phyloP scores from a whole-genome alignment of 2,888 invertebrate genomes.

The Limulus polyphemus region DNA sequence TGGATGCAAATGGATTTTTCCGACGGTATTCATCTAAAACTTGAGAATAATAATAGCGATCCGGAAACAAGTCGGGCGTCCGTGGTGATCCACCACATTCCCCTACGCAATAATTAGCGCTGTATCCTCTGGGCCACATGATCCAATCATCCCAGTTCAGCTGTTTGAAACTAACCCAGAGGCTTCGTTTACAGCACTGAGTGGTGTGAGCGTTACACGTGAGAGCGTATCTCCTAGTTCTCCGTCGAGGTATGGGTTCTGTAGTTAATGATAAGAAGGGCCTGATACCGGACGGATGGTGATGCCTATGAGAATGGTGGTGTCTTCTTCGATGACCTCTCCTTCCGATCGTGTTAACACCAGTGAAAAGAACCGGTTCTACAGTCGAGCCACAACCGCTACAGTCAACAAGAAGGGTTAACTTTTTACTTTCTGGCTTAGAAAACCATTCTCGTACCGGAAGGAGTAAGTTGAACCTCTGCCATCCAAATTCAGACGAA shows the following conservation, averaged over 20 bases:
- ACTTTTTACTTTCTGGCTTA: conserved; percentile 39
- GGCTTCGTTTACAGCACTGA: conserved; percentile 76
- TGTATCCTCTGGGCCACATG: conserved; percentile 76
- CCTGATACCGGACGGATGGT: conserved; percentile 43
- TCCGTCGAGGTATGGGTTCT: conserved; percentile 47
- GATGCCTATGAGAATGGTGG: conserved; percentile 8
- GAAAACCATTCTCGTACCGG: conserved; percentile 59
- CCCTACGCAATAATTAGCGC: conserved; percentile 85
- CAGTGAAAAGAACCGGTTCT: conserved; percentile 28
- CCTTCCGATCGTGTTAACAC: conserved; percentile 38
- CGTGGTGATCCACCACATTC: conserved; percentile 64
- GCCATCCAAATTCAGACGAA: conserved; percentile 62
- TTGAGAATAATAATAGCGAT: conserved; percentile 62
- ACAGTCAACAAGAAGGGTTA: conserved; percentile 56
- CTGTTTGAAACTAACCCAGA: conserved; percentile 81
- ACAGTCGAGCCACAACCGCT: conserved; percentile 34
- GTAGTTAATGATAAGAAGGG: conserved; percentile 72
- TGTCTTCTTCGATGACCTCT: conserved; percentile 26
- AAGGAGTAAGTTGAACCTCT: conserved; percentile 67
- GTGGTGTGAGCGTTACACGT: conserved; percentile 49
- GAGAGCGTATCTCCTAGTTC: conserved; percentile 65
- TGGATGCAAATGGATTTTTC: conserved; percentile 42
- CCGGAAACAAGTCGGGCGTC: conserved; percentile 67
- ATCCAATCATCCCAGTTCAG: conserved; percentile 94
- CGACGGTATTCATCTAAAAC: conserved; percentile 79